Evolutionary conservation across 2,888 invertebrate genomes (phyloP), one percentile per base, ranked within the genome.

Genomic region (Phyllotreta striolata): DNA sequence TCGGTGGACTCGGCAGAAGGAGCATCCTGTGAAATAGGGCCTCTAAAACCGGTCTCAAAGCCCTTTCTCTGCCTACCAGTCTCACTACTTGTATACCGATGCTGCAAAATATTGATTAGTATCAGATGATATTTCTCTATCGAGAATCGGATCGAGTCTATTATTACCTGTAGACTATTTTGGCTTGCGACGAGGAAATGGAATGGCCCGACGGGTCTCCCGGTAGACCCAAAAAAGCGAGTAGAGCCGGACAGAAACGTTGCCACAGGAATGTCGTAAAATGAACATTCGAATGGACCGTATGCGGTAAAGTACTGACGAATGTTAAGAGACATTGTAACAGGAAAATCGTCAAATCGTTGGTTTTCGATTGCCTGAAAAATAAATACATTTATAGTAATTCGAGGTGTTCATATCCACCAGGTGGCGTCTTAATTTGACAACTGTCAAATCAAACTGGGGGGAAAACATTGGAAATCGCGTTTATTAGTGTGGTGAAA

Each of bases 21-120:
- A 96, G 82, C 91, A 96, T 95, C 61, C 96, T 86, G 80, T 97
- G 96, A 78, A 96, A 96, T 1, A 97, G 84, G 0, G 96, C 95
- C 79, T 96, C 96, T 47, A 97, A 82, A 44, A 96, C 96, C 6
- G 96, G 95, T 9, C 96, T 86, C 51, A 97, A 82, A n/a, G 90
- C 90, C 0, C 92, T 89, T 24, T 94, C 91, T 40, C 92, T 90
- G 0, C 96, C 97, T 0, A 96, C 94, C 41, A 96, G 83, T 9
- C 95, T 87, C 0, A 96, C 91, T 60, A 97, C 83, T 77, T 96
- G 93, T 59, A 93, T 92, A 6, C 94, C 93, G 75, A 97, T 96
- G 78, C 94, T 94, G 76, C 34, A 71, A 70, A 13, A 55, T 49
- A 35, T 35, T 14, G 35, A 44, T 52, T n/a, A n/a, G n/a, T 12